Evolutionary conservation across 2,888 invertebrate species (phyloP).

Genomic region (Cantharis flavilabris): DNA sequence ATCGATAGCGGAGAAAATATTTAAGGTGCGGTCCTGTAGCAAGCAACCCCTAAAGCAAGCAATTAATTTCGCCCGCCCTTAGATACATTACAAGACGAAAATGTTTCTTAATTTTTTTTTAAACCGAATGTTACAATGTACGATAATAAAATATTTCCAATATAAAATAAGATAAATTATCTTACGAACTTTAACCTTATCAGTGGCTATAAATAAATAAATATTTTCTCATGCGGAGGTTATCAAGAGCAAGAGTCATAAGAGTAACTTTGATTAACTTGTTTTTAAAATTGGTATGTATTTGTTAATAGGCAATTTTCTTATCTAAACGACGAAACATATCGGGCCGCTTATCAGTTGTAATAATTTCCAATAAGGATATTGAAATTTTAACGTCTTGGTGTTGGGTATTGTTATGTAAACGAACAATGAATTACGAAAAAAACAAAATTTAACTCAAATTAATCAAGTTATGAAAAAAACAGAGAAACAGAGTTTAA

Average conservation of each 20-base stretch:
- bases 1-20: not conserved
- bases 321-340: slow-evolving; percentile 23
- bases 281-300: slow-evolving; percentile 26
- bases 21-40: not conserved
- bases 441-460: not conserved
- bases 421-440: not conserved
- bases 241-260: slow-evolving; percentile 35
- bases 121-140: not conserved
- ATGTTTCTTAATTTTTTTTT: not conserved
- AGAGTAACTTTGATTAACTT: slow-evolving; percentile 31
- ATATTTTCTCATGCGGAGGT: slow-evolving; percentile 32
- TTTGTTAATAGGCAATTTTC: slow-evolving; percentile 28
- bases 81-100: not conserved
- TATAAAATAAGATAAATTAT: slow-evolving; percentile 26
- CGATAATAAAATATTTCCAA: slow-evolving; percentile 13
- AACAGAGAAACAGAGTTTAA: too few species aligned
- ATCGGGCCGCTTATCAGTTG: not conserved
- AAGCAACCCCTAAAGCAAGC: not conserved
- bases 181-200: slow-evolving; percentile 32
- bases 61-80: not conserved
- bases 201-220: slow-evolving; percentile 34
- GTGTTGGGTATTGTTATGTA: not conserved
- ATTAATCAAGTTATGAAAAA: too few species aligned
- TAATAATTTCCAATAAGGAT: not conserved
- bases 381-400: not conserved